Evolutionary conservation across 2,797 vertebrate genomes (phyloP), one percentile per base, ranked within the genome.

Genomic region (Pseudocheirus occidentalis): DNA sequence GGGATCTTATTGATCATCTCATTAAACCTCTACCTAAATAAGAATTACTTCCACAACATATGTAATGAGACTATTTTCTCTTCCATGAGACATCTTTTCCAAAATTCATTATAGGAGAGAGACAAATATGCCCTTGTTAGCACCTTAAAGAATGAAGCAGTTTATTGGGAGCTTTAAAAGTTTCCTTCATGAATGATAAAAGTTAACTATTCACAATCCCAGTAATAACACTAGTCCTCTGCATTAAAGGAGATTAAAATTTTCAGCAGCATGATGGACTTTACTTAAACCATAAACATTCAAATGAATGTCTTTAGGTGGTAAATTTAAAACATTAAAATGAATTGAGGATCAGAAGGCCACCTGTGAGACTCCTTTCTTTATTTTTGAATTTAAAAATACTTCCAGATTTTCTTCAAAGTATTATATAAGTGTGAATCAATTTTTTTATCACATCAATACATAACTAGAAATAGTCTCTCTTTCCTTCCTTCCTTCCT

Each of bases 351-450:
- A 92, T 34, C 11, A 24, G 92, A 87, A 55, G 6, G 34, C 91
- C 4, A 93, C 87, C 52, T 89, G 34, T 40, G 58, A 92, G 62
- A 87, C 6, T 40, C 81, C 0, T 73, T 93, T 56, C 12, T 46
- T 59, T 81, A 81, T 91, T 93, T 40, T 95, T 73, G 90, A 21
- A 50, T 53, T 95, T 66, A 52, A 93, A 95, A 40, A 57, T 4
- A 46, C n/a, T 57, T 90, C 40, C 1, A 53, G 46, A 91, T 89
- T 89, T 55, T 73, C 5, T 95, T 91, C 28, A 81, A 66, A 92
- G 52, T 56, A 28, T 3, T 87, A 58, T 12, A 11, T 62, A 92
- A 56, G 62, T 55, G 66, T 94, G 18, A 92, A 52, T 46, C 92
- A 46, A 5, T 55, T 89, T 28, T 52, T n/a, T 90, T 91, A 73